A percentile compares a stretch with the other conserved stretches of the same genome.
Evolutionary conservation across 2,113 vertebrate genomes (phyloP).

Genomic region (Girardinichthys multiradiatus): DNA sequence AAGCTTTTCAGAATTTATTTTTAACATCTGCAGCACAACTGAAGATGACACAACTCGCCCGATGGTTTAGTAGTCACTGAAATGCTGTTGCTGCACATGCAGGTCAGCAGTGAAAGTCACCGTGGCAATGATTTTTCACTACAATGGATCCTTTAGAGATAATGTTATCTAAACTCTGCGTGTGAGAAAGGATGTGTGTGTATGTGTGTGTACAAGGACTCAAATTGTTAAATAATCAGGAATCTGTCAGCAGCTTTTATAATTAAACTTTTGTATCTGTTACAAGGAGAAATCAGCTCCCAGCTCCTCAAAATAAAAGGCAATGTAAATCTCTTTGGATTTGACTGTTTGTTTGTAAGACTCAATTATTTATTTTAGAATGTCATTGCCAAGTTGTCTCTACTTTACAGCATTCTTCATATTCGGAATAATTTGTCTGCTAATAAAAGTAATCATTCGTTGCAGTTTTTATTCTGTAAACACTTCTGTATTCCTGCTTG

Average conservation of each 20-base stretch:
- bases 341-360: slow-evolving; percentile 19
- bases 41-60: slow-evolving; percentile 18
- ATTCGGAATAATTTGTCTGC: slow-evolving; percentile 14
- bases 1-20: slow-evolving; percentile 59
- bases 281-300: neutral
- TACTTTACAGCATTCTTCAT: slow-evolving; percentile 25
- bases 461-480: slow-evolving; percentile 40
- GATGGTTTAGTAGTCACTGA: slow-evolving; percentile 35
- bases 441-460: slow-evolving; percentile 22
- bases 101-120: slow-evolving; percentile 55
- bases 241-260: slow-evolving; percentile 13
- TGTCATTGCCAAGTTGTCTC: slow-evolving; percentile 25
- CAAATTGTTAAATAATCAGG: slow-evolving; percentile 5
- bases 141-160: slow-evolving; percentile 49
- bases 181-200: neutral
- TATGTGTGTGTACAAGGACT: slow-evolving; percentile 34
- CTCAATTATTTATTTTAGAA: slow-evolving; percentile 10
- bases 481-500: slow-evolving; percentile 32
- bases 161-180: slow-evolving; percentile 38
- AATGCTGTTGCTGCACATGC: slow-evolving; percentile 50
- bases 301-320: neutral
- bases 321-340: slow-evolving; percentile 25
- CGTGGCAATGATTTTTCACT: slow-evolving; percentile 49
- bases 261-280: neutral
- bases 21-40: slow-evolving; percentile 61